Base-by-base conservation (phyloP, 2,113 vertebrate species). In the Cyprinodon variegatus region DNA sequence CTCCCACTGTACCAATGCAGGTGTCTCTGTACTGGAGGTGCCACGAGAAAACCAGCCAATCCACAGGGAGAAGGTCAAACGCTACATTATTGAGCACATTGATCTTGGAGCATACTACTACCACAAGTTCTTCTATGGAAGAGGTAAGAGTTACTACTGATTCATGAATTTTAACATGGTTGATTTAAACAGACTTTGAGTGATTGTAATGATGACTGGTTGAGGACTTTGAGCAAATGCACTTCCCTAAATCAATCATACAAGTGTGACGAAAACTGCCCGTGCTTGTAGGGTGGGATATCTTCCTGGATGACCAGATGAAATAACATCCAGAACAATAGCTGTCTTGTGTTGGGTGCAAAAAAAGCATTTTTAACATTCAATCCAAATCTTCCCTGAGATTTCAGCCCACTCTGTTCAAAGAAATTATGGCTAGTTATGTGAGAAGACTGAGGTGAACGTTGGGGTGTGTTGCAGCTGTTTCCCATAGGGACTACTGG, bases 81-180 rank as follows among this genome's bases (percentile, higher is more conserved):
- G 97, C 81, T 99, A 98, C 91, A 96, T 99, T 91, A 99, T 99
- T 15, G 98, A 99, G 36, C 97, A 99, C 86, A 96, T 99, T 60
- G 98, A 99, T 92, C 95, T 99, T 3, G 98, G 98, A 72, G 98
- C 98, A 0, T 99, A 98, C 91, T 99, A 99, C 80, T 99, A 98
- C 92, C 96, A 97, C 82, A 99, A 97, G 85, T 98, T 94, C 93
- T 99, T 99, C 94, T 98, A 97, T 3, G 97, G 96, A 60, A 98
- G 93, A 98, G 97, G 98, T 99, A 95, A 95, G 83, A 6, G 62
- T 14, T 43, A 3, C n/a, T n/a, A 0, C 9, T 61, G 0, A 41
- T 46, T 7, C 65, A 61, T 17, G 22, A 4, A 7, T 57, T 15
- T n/a, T 57, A 20, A 57, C 50, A 57, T 3, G 7, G 17, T 6